A percentile compares a stretch with the other conserved stretches of the same genome.
Conservation (phyloP, 2,113 vertebrate species). For the Leptosomus discolor region DNA sequence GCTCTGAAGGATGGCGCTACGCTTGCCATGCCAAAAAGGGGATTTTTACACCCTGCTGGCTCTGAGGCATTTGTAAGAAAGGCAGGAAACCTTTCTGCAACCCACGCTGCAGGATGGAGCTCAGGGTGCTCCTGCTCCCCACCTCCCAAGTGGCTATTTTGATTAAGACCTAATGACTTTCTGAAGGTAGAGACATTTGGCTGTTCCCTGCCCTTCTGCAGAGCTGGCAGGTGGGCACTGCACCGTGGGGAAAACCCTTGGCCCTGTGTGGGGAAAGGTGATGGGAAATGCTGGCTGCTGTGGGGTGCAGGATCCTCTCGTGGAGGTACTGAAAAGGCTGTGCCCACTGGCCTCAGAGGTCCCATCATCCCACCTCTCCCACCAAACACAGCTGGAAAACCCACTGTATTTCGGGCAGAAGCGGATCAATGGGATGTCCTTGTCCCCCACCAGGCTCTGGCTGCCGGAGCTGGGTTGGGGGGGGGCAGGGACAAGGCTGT, state of each 20-base stretch:
- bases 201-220: background rate
- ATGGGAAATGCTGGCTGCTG: background rate
- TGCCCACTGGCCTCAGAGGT: background rate
- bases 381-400: background rate
- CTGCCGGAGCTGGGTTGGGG: background rate
- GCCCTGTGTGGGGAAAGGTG: background rate
- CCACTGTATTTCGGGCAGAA: background rate
- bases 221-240: rapidly evolving
- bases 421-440: background rate
- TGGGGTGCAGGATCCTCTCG: rapidly evolving
- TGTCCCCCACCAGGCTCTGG: background rate
- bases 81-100: background rate
- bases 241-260: rapidly evolving
- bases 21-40: background rate
- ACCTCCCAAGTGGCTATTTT: background rate
- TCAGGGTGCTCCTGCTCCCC: background rate
- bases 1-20: background rate
- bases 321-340: background rate
- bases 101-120: background rate
- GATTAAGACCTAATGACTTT: background rate
- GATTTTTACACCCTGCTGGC: background rate
- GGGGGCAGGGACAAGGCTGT: background rate
- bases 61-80: background rate
- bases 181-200: background rate
- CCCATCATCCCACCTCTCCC: background rate